These are phyloP conservation scores for Bothrops jararaca DNA, from an alignment of 2,113 vertebrate genomes.

Conservation along the genomic window DNA sequence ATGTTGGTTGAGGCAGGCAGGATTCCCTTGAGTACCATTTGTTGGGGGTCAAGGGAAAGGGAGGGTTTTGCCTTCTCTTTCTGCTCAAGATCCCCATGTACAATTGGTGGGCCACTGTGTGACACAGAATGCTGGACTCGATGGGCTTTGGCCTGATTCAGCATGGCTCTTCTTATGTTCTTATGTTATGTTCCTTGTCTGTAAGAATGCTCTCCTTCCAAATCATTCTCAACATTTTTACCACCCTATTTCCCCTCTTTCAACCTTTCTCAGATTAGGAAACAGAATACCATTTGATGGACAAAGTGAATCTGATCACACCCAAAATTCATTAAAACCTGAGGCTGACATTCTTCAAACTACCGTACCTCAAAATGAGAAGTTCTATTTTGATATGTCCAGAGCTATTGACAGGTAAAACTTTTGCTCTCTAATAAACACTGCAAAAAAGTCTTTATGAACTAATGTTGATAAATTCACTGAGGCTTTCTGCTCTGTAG, in stretches of 20 bases:
- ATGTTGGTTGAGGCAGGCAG: no score
- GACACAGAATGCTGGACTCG: no score
- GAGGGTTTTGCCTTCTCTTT: no score
- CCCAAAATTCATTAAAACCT: slow-evolving; percentile 63
- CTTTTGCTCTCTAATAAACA: slow-evolving; percentile 5
- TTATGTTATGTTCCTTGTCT: no score
- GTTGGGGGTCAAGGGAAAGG: no score
- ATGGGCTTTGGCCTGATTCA: no score
- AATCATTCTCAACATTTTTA: background rate
- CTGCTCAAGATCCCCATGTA: no score
- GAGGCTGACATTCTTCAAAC: slow-evolving; percentile 72
- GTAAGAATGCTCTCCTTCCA: background rate
- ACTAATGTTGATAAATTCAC: background rate
- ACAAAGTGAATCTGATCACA: slow-evolving; percentile 67
- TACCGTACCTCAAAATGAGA: slow-evolving; percentile 71
- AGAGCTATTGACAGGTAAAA: slow-evolving; percentile 74
- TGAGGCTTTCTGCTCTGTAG: background rate
- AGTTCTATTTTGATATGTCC: slow-evolving; percentile 76
- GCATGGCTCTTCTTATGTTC: no score
- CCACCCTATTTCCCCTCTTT: slow-evolving; percentile 5
- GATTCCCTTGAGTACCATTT: no score
- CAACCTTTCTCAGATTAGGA: slow-evolving; percentile 59
- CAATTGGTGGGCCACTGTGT: no score
- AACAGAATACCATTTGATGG: slow-evolving; percentile 69
- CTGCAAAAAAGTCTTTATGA: background rate